These are phyloP conservation scores for Himantopus leucocephalus DNA, from an alignment of 2,113 vertebrate species.

Conservation along the genomic window DNA sequence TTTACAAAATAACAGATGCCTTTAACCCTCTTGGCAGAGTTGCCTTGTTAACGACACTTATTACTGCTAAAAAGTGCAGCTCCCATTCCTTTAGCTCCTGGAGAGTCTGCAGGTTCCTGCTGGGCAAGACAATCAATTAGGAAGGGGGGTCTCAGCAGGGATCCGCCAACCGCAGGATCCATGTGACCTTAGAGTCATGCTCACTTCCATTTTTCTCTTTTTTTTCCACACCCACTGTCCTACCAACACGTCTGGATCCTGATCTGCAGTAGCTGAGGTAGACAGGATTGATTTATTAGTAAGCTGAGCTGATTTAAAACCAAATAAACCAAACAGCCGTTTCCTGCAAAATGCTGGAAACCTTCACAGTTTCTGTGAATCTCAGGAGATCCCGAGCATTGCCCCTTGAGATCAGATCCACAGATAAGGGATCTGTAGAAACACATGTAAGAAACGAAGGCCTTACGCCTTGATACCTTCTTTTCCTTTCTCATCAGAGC, in stretches of 20 bases:
- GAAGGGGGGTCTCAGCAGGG: background rate
- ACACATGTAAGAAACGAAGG: background rate
- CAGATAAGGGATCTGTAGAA: background rate
- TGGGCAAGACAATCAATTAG: conserved; percentile 19
- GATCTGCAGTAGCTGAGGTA: background rate
- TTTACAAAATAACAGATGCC: conserved; percentile 48
- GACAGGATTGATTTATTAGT: background rate
- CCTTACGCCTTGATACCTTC: background rate
- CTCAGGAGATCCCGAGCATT: background rate
- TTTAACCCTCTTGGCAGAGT: conserved; percentile 36
- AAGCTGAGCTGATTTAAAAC: background rate
- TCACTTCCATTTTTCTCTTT: background rate
- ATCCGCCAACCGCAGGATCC: background rate
- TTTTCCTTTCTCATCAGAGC: background rate
- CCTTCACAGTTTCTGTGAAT: background rate
- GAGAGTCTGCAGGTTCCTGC: conserved; percentile 41
- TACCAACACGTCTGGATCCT: background rate
- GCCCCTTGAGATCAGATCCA: background rate
- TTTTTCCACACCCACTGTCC: background rate
- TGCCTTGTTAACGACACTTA: conserved; percentile 48
- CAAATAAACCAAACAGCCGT: background rate
- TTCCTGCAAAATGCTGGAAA: background rate
- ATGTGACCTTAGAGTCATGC: background rate
- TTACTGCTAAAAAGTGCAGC: conserved; percentile 33
- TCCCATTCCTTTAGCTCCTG: conserved; percentile 27